Evolutionary conservation across 2,113 vertebrate species (phyloP).

Genomic region (Ochotona princeps): DNA sequence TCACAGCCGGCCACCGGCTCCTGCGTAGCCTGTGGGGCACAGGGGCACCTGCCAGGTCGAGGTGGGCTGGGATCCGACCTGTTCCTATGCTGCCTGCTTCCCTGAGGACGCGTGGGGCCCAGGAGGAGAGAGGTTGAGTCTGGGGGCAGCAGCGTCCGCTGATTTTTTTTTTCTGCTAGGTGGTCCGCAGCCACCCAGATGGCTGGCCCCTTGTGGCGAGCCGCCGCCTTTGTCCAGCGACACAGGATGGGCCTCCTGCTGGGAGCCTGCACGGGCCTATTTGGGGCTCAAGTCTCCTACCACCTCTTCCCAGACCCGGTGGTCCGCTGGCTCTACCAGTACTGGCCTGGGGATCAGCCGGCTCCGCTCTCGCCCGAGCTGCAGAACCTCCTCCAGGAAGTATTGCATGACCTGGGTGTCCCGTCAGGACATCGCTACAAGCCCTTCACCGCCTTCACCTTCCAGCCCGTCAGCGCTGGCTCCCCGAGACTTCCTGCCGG

Average conservation of each 20-base stretch:
- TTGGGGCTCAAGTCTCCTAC: conserved; percentile 90
- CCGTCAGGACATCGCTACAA: conserved; percentile 82
- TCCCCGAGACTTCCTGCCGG: conserved; percentile 91
- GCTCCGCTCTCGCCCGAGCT: conserved; percentile 68
- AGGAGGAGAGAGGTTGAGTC: background rate
- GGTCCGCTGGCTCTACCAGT: conserved; percentile 90
- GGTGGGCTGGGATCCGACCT: background rate
- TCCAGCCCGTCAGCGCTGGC: conserved; percentile 93
- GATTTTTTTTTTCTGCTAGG: conserved; percentile 77
- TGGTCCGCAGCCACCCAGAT: conserved; percentile 83
- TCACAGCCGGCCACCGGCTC: background rate
- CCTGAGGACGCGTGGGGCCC: background rate
- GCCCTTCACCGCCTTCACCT: conserved; percentile 92
- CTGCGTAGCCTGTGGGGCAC: background rate
- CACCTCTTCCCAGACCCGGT: conserved; percentile 90
- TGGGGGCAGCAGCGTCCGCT: conserved; percentile 37
- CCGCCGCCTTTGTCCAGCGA: conserved; percentile 88
- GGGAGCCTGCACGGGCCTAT: conserved; percentile 89
- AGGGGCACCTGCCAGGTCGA: background rate
- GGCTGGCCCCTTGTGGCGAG: conserved; percentile 85
- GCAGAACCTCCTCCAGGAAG: conserved; percentile 87
- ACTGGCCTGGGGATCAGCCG: conserved; percentile 90
- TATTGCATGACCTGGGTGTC: conserved; percentile 86
- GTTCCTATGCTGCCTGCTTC: background rate
- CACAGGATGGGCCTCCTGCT: conserved; percentile 88